A percentile compares a stretch with the other conserved stretches of the same genome.
These are phyloP conservation scores for Sebastes reedi DNA, from an alignment of 2,797 vertebrate species.

Conservation along the genomic window DNA sequence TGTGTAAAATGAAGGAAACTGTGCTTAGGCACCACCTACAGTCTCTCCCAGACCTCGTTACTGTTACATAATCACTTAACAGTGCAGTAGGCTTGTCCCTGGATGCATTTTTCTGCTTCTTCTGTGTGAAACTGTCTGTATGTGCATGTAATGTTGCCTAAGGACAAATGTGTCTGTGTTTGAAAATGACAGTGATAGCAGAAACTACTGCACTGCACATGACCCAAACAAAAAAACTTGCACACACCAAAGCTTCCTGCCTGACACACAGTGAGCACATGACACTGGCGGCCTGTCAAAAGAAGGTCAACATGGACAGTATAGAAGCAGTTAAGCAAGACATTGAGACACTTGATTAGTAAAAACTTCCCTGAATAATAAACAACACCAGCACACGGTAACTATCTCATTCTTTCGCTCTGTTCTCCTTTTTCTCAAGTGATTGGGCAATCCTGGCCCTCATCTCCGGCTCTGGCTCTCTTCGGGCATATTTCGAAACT, in stretches of 20 bases:
- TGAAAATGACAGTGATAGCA: neutral
- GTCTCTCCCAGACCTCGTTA: slow-evolving; percentile 53
- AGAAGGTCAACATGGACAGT: slow-evolving; percentile 6
- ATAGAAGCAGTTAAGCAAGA: neutral
- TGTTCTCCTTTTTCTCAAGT: slow-evolving; percentile 29
- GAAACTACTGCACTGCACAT: neutral
- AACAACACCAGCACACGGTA: neutral
- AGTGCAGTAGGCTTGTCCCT: slow-evolving; percentile 47
- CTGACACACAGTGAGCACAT: slow-evolving; percentile 2
- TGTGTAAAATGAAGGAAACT: slow-evolving; percentile 33
- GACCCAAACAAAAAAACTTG: slow-evolving; percentile 1
- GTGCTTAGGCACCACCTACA: slow-evolving; percentile 40
- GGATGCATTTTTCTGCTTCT: slow-evolving; percentile 29
- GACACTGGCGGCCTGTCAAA: neutral
- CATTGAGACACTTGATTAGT: neutral
- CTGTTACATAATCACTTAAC: slow-evolving; percentile 74
- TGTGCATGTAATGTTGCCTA: slow-evolving; percentile 16
- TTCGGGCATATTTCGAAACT: slow-evolving; percentile 58
- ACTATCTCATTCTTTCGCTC: slow-evolving; percentile 5
- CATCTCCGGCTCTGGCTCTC: slow-evolving; percentile 41
- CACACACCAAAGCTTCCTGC: slow-evolving; percentile 18
- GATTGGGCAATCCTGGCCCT: slow-evolving; percentile 60
- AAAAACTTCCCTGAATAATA: slow-evolving; percentile 1
- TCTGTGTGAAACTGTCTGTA: slow-evolving; percentile 37
- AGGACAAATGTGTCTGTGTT: neutral